Evolutionary conservation across 1,140 invertebrate species (phyloP), one percentile per base, ranked within the genome.

Genomic region (Drosophila carrolli): DNA sequence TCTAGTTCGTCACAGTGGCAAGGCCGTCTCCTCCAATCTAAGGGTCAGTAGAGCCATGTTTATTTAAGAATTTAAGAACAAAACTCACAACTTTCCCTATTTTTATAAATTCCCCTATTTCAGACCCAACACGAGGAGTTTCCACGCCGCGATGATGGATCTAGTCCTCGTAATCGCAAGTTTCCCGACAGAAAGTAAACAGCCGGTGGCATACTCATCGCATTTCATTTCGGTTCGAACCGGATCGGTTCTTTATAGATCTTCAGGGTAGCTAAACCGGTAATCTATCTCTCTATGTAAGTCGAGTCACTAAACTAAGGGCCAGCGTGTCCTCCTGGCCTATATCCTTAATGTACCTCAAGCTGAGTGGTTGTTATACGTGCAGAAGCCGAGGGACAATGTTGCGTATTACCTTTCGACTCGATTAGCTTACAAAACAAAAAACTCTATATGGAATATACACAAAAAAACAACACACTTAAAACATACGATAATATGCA

Each of bases 261-360:
- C 57, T 76, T 60, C 72, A 84, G 73, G 77, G 77, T 80, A 81
- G 65, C 51, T 57, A 43, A 44, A 35, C 56, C 53, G 37, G 9
- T 60, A 63, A 80, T 51, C 41, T 58, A 57, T 50, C 50, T 75
- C 38, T 59, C 29, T 32, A 46, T 44, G 61, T 57, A 74, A 74
- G 66, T 74, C 48, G 61, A 67, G 47, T 59, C 57, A 66, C 73
- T 76, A 68, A 38, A 71, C 57, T 68, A 74, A 82, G 57, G 68
- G 76, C 55, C 56, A n/a, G 44, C 23, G 32, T 23, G 16, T 47
- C 46, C 61, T 43, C 51, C 63, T 61, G 82, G 78, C 66, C 75
- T 46, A 76, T 85, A 90, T 89, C 85, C 84, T 89, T 78, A 90
- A 89, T 90, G 81, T 89, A 89, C 84, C 84, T 89, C 84, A 89